Evolutionary conservation across 2,113 vertebrate genomes (phyloP), one percentile per base, ranked within the genome.

Genomic region (Empidonax traillii): DNA sequence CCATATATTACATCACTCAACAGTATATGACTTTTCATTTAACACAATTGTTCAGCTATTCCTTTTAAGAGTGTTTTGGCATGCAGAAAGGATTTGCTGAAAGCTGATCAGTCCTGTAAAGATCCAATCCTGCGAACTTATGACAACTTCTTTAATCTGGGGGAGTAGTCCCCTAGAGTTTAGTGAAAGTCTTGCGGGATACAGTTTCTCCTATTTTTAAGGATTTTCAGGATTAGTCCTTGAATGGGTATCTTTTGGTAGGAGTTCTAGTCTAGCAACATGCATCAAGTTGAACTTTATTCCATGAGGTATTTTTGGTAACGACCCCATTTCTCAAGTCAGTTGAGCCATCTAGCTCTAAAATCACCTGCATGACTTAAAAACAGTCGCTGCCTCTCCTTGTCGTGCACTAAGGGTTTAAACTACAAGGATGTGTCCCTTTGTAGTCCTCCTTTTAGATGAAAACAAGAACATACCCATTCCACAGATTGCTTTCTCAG

Each of bases 271-370:
- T 90, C 73, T 89, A 87, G 44, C 79, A 86, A 69, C 39, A 15
- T 82, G 76, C 85, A 92, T 39, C 52, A 75, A 75, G 66, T 51
- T 56, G 62, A 74, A 55, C 69, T 91, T 61, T 72, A 62, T 84
- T 95, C 77, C 46, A 31, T 86, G 89, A 93, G 92, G 92, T 88
- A 95, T 89, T 94, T 96, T 85, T 89, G 67, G 77, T 59, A 92
- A 76, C 53, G 63, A 71, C 76, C 62, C 61, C 10, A 4, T 35
- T 85, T 46, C 51, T 28, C n/a, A 30, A 5, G 79, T 73, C 46
- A 30, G 12, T 31, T 82, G 83, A 69, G 35, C 35, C 55, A 69
- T 11, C 12, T 49, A 63, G 63, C n/a, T 76, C 58, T 91, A 75
- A 65, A 56, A 62, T 47, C 85, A 86, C 37, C 62, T 69, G 39